Conservation (phyloP, 64 coral and sea anemone genomes). For the Trachythela sp. region DNA sequence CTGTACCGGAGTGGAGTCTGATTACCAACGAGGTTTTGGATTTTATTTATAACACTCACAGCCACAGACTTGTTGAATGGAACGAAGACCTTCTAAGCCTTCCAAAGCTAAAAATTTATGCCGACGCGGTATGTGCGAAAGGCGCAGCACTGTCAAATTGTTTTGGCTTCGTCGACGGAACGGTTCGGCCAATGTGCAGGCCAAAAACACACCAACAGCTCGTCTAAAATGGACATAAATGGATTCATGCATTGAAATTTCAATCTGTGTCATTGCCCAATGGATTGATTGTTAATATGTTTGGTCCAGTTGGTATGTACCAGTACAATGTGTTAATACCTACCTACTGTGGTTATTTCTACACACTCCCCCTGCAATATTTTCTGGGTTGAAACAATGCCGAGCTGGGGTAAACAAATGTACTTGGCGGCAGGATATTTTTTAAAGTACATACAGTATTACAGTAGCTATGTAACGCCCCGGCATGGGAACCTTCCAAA, state of each 20-base stretch:
- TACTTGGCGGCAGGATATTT: too few species aligned
- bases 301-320: slow-evolving; percentile 40
- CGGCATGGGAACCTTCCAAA: too few species aligned
- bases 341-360: too few species aligned
- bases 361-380: too few species aligned
- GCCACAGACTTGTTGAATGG: slow-evolving; percentile 39
- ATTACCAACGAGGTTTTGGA: slow-evolving; percentile 34
- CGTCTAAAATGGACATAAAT: slow-evolving; percentile 42
- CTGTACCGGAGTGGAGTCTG: slow-evolving; percentile 9
- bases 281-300: slow-evolving; percentile 50
- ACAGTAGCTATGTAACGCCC: too few species aligned
- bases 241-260: slow-evolving; percentile 17
- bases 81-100: slow-evolving; percentile 8
- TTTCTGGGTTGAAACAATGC: too few species aligned
- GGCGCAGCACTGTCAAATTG: slow-evolving; percentile 44
- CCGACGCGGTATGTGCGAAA: slow-evolving; percentile 13
- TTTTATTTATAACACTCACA: slow-evolving; percentile 30
- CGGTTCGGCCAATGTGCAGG: slow-evolving; percentile 25
- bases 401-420: too few species aligned
- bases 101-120: slow-evolving; percentile 34
- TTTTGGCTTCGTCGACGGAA: slow-evolving; percentile 39
- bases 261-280: slow-evolving; percentile 46
- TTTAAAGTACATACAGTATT: too few species aligned
- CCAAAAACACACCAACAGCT: not conserved
- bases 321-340: not conserved